phyloP scores from a whole-genome alignment of 2,888 invertebrate species.

The Apotomis capreana region DNA sequence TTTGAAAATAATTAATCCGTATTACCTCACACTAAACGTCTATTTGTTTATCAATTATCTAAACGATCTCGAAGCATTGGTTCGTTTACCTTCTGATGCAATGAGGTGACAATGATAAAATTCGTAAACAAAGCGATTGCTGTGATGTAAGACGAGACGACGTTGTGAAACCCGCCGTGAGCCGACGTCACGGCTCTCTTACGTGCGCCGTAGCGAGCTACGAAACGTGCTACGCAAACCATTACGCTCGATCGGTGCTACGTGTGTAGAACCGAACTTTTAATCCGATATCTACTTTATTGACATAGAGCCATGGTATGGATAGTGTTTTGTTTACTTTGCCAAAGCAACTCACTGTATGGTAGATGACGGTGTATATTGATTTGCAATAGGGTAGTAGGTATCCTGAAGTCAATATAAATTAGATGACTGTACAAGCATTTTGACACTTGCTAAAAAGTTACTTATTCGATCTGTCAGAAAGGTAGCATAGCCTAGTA shows the following conservation, averaged over 20 bases:
- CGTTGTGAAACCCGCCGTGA: slow-evolving; percentile 31
- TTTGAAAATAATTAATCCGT: neutral
- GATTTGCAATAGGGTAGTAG: too few species aligned
- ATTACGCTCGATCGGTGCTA: slow-evolving; percentile 33
- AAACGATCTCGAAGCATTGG: slow-evolving; percentile 25
- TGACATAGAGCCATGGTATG: neutral
- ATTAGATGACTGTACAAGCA: too few species aligned
- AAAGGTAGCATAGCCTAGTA: too few species aligned
- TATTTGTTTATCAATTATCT: slow-evolving; percentile 14
- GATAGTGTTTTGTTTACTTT: too few species aligned
- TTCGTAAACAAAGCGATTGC: slow-evolving; percentile 41
- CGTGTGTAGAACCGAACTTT: slow-evolving; percentile 30
- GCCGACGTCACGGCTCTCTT: slow-evolving; percentile 26
- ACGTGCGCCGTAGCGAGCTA: slow-evolving; percentile 34
- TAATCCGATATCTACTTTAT: neutral
- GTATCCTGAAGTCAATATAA: too few species aligned
- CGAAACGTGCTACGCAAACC: slow-evolving; percentile 37
- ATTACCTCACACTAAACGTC: neutral
- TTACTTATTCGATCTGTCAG: too few species aligned
- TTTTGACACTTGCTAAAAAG: too few species aligned
- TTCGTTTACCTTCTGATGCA: slow-evolving; percentile 38
- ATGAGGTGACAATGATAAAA: slow-evolving; percentile 30
- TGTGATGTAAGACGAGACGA: slow-evolving; percentile 33
- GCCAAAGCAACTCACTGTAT: neutral
- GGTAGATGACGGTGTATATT: neutral